Percentiles rank a stretch among this genome's conserved stretches.
phyloP scores from a whole-genome alignment of 23 tunicate species.

The Styela plicata region DNA sequence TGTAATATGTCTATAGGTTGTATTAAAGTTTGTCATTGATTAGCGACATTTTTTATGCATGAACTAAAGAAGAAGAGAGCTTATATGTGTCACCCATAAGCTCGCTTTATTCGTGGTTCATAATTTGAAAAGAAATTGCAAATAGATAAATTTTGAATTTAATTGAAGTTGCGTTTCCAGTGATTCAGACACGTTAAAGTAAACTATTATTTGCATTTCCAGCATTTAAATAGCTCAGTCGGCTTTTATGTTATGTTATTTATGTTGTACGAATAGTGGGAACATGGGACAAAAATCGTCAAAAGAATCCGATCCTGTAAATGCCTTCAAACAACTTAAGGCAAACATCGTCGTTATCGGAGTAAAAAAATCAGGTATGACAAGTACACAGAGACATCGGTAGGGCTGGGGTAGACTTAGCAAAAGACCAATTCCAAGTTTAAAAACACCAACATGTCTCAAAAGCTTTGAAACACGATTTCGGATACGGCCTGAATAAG shows the following conservation, averaged over 20 bases:
- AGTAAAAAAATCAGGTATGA: constrained; percentile 21
- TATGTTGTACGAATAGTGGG: too few relatives aligned
- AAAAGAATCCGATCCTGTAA: not conserved
- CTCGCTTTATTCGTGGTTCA: not conserved
- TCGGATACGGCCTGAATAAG: too few relatives aligned
- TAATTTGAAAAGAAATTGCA: not conserved
- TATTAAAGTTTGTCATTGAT: too few relatives aligned
- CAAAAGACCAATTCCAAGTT: not conserved
- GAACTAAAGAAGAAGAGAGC: too few relatives aligned
- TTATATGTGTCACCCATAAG: too few relatives aligned
- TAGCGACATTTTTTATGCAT: too few relatives aligned
- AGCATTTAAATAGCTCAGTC: too few relatives aligned
- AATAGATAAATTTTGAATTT: too few relatives aligned
- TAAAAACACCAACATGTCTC: not conserved
- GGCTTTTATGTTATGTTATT: too few relatives aligned
- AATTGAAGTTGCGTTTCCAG: not conserved
- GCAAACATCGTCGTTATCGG: constrained; percentile 24
- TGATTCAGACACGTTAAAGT: not conserved
- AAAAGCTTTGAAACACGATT: not conserved
- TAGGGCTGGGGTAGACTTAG: not conserved
- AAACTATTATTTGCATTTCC: too few relatives aligned
- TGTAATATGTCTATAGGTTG: too few relatives aligned
- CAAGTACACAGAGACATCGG: not conserved
- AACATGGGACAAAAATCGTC: constrained; percentile 14
- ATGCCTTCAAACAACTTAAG: constrained; percentile 15